Percentiles rank a stretch among this genome's conserved stretches.
Conservation (phyloP, 1,140 invertebrate genomes). For the Solen grandis region DNA sequence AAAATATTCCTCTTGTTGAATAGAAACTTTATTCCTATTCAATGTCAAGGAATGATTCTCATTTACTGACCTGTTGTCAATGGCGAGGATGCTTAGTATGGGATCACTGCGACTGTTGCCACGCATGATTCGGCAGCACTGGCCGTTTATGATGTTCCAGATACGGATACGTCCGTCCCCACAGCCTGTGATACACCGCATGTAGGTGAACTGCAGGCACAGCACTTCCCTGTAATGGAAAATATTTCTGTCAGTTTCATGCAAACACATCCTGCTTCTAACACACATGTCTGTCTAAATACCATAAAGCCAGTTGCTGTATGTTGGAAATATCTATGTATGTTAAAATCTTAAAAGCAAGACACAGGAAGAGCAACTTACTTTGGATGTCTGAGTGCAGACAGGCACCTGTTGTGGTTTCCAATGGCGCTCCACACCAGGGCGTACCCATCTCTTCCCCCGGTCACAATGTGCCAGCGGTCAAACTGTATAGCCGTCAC, state of each 20-base stretch:
- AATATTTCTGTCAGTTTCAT: neutral
- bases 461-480: conserved; percentile 79
- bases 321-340: too few relatives aligned
- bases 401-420: conserved; percentile 75
- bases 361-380: too few relatives aligned
- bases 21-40: too few relatives aligned
- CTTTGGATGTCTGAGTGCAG: conserved; percentile 79
- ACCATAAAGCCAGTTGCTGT: too few relatives aligned
- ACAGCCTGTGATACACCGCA: conserved; percentile 80
- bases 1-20: too few relatives aligned
- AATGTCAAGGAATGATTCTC: too few relatives aligned
- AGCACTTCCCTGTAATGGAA: conserved; percentile 74
- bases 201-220: conserved; percentile 79
- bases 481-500: conserved; percentile 80
- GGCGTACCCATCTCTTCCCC: conserved; percentile 79
- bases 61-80: conserved; percentile 76
- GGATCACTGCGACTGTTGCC: conserved; percentile 81
- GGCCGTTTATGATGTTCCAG: conserved; percentile 80
- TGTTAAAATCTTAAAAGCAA: too few relatives aligned
- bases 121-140: conserved; percentile 80
- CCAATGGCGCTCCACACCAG: conserved; percentile 79
- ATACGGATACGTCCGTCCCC: conserved; percentile 80
- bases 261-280: too few relatives aligned
- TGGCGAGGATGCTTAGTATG: conserved; percentile 74
- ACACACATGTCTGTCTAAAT: too few relatives aligned